Evolutionary conservation across 2,888 invertebrate species (phyloP), one percentile per base, ranked within the genome.

Genomic region (Andricus curvator): DNA sequence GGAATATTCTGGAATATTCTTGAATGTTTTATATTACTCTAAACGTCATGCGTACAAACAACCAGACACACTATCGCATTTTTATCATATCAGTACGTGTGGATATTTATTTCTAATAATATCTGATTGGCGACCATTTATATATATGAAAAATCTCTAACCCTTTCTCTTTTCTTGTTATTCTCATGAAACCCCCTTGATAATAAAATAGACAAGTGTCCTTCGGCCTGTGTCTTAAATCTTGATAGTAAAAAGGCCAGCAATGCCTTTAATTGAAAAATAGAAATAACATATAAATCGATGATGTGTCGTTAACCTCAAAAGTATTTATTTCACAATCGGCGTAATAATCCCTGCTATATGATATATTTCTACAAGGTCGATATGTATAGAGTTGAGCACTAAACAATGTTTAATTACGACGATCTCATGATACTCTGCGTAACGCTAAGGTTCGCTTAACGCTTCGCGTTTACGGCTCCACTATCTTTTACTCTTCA

Each of bases 371-470:
- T 56, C 17, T 74, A 51, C 51, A 74, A 74, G 70, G 70, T 74
- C 33, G 51, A 11, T 74, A 51, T 74, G 51, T 74, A n/a, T 74
- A 2, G 51, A 25, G 51, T 33, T 20, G 33, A 74, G 51, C 33
- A 74, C n/a, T 74, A 33, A 74, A 74, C 70, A 74, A 74, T 74
- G 51, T 74, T 74, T 56, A 74, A 74, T 74, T 74, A 74, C 51
- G 33, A 33, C 11, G 29, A 74, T 74, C 70, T 25, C 51, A 29
- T 56, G 70, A 1, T 22, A 33, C 56, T 51, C 11, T 20, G 33
- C 20, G 70, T 22, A 25, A 70, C 22, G 4, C n/a, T 22, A 15
- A 9, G 9, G 13, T 51, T n/a, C n/a, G 15, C n/a, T 44, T 44
- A 22, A 44, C 25, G 20, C 51, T 51, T 20, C 11, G 70, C 70